Conservation (phyloP, 1,140 invertebrate genomes). For the Thaumetopoea pityocampa region DNA sequence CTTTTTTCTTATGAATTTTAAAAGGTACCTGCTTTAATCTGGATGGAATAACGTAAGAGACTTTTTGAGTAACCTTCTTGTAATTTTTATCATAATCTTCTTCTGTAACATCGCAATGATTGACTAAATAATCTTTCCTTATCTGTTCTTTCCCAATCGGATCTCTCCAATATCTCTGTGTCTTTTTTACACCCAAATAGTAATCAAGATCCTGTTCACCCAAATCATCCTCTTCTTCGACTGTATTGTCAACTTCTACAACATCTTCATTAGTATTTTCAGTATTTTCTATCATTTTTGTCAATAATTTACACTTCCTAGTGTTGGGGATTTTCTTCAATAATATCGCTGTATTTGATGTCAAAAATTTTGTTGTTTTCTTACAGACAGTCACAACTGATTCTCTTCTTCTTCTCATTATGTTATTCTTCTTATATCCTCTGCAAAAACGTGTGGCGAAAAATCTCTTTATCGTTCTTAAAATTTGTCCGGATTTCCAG, state of each 20-base stretch:
- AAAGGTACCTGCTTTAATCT: slow-evolving; percentile 63
- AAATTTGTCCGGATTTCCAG: slow-evolving; percentile 17
- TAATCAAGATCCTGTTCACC: slow-evolving; percentile 59
- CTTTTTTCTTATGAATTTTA: slow-evolving; percentile 60
- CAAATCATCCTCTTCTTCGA: slow-evolving; percentile 37
- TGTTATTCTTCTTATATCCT: slow-evolving; percentile 39
- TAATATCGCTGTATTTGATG: slow-evolving; percentile 45
- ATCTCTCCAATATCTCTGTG: slow-evolving; percentile 62
- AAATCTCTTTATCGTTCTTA: slow-evolving; percentile 25
- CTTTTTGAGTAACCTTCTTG: slow-evolving; percentile 40
- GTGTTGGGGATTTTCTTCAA: slow-evolving; percentile 53
- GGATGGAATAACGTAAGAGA: slow-evolving; percentile 36
- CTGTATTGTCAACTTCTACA: slow-evolving; percentile 20
- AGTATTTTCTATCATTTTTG: slow-evolving; percentile 39
- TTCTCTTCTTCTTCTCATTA: slow-evolving; percentile 52
- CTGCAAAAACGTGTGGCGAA: slow-evolving; percentile 16
- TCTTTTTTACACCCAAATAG: slow-evolving; percentile 51
- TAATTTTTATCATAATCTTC: slow-evolving; percentile 62
- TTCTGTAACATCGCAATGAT: slow-evolving; percentile 60
- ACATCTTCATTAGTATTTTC: slow-evolving; percentile 21
- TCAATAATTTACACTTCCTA: slow-evolving; percentile 41
- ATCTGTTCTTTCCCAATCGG: slow-evolving; percentile 57
- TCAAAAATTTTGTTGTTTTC: slow-evolving; percentile 61
- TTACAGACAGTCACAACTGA: slow-evolving; percentile 59
- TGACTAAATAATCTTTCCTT: slow-evolving; percentile 61